Conservation (phyloP, 1,140 invertebrate genomes). For the Drosophila parvula region DNA sequence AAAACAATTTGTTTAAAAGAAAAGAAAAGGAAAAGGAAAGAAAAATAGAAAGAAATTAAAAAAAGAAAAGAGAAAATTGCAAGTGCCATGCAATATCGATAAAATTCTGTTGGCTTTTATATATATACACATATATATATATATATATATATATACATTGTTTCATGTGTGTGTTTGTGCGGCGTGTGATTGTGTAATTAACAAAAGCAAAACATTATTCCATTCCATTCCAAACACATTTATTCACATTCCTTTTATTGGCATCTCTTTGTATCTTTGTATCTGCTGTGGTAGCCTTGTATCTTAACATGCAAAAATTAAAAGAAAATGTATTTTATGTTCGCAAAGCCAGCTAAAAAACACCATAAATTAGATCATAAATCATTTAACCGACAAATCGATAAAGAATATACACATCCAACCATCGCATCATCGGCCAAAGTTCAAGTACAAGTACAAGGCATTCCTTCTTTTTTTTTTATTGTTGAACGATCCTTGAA, state of each 20-base stretch:
- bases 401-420: conserved; percentile 1
- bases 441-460: conserved; percentile 46
- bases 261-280: not conserved
- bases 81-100: conserved; percentile 27
- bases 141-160: conserved; percentile 5
- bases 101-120: conserved; percentile 20
- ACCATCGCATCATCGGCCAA: conserved; percentile 21
- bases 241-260: conserved; percentile 20
- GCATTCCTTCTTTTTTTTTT: conserved; percentile 13
- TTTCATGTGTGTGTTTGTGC: conserved; percentile 21
- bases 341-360: not conserved
- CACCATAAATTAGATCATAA: conserved; percentile 52
- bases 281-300: conserved; percentile 1
- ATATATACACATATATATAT: not conserved
- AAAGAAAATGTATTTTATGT: conserved; percentile 12
- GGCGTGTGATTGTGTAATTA: conserved; percentile 45
- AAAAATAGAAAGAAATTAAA: not conserved
- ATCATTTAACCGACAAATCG: conserved; percentile 42
- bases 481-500: conserved; percentile 36
- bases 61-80: conserved; percentile 16
- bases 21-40: conserved; percentile 10
- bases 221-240: not conserved
- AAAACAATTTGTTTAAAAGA: conserved; percentile 8
- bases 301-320: conserved; percentile 1
- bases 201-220: conserved; percentile 15